These are phyloP conservation scores for Leptinotarsa undecemlineata DNA, from an alignment of 1,140 invertebrate species.

Conservation along the genomic window DNA sequence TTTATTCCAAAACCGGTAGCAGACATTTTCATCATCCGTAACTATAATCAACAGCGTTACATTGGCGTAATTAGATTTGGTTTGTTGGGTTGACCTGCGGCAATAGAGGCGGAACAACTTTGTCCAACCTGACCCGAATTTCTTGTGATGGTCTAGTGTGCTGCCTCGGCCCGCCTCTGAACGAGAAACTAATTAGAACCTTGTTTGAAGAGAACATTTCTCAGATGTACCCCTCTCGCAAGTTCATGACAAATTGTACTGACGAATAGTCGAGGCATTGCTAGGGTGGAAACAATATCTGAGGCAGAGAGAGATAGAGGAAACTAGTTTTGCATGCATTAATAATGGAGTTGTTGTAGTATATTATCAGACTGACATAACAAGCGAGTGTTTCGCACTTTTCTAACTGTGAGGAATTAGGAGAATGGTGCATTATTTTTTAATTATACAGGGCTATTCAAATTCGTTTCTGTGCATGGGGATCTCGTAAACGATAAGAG, in stretches of 20 bases:
- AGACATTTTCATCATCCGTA: not conserved
- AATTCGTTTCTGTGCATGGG: too few species aligned
- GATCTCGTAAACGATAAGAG: too few species aligned
- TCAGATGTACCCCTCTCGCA: conserved; percentile 25
- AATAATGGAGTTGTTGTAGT: too few species aligned
- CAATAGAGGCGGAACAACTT: not conserved
- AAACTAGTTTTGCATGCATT: too few species aligned
- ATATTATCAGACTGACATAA: too few species aligned
- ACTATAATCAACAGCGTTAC: conserved; percentile 4
- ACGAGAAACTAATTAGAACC: conserved; percentile 41
- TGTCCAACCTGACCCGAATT: conserved; percentile 33
- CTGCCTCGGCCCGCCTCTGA: conserved; percentile 13
- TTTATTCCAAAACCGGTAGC: too few species aligned
- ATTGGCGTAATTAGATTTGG: conserved; percentile 17
- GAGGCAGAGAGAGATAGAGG: too few species aligned
- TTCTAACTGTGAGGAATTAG: too few species aligned
- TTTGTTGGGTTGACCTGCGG: conserved; percentile 11
- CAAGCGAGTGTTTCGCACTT: too few species aligned
- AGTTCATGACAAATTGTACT: conserved; percentile 37
- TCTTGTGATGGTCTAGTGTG: conserved; percentile 28
- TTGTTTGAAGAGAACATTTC: conserved; percentile 33
- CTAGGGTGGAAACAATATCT: too few species aligned
- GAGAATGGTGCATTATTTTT: too few species aligned
- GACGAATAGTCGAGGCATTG: conserved; percentile 31
- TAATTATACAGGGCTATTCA: too few species aligned